Conservation (phyloP, 2,888 invertebrate genomes). For the Perizoma flavofasciatum region DNA sequence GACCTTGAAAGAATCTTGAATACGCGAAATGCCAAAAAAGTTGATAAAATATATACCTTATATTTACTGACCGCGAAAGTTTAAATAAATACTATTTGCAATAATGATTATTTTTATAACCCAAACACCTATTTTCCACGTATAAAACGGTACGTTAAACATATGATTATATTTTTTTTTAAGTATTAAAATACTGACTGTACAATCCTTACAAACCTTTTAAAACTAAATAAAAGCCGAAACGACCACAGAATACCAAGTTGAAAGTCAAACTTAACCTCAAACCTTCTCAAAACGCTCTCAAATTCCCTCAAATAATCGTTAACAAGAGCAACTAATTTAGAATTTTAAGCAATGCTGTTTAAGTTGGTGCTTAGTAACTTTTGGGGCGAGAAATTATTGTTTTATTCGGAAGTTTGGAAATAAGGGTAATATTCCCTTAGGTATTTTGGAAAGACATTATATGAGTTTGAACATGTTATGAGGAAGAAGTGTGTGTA, state of each 20-base stretch:
- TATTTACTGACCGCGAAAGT: no score
- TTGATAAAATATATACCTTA: no score
- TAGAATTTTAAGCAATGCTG: constrained; percentile 13
- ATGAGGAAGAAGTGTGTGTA: background rate
- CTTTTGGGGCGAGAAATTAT: constrained; percentile 13
- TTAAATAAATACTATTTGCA: no score
- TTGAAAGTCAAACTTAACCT: constrained; percentile 4
- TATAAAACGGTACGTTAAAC: no score
- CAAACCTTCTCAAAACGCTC: background rate
- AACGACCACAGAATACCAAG: constrained; percentile 2
- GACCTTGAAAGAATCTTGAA: no score
- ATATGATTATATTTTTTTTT: no score
- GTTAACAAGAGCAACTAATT: constrained; percentile 8
- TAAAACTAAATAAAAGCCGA: constrained; percentile 1
- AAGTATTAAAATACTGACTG: no score
- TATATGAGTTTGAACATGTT: background rate
- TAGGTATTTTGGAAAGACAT: background rate
- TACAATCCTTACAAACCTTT: no score
- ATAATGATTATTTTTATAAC: no score
- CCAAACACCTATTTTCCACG: no score
- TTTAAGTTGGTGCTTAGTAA: constrained; percentile 4
- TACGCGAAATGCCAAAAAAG: no score
- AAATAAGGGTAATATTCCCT: background rate
- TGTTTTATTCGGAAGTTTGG: constrained; percentile 6
- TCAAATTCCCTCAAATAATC: constrained; percentile 3